Evolutionary conservation across 2,113 vertebrate species (phyloP).

Genomic region (Siniperca chuatsi): DNA sequence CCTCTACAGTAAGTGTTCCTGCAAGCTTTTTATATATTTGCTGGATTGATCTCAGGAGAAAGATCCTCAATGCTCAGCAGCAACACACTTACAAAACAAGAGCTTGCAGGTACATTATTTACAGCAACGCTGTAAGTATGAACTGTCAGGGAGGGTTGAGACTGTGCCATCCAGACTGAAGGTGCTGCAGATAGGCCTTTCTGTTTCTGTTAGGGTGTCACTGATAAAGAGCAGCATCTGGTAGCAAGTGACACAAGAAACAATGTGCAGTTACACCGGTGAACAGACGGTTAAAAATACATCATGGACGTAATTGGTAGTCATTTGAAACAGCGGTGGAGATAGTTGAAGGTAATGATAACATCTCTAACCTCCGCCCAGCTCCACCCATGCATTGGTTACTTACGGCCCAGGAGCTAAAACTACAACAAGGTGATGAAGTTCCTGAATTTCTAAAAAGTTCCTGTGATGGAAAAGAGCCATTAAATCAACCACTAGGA

Average conservation of each 20-base stretch:
- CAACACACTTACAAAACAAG: conserved; percentile 26
- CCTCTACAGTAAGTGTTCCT: background rate
- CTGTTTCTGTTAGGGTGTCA: conserved; percentile 31
- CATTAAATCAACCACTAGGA: background rate
- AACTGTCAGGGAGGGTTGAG: conserved; percentile 14
- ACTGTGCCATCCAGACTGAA: background rate
- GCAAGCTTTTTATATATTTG: conserved; percentile 20
- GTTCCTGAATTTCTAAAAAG: background rate
- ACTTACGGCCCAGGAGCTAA: background rate
- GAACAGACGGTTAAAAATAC: background rate
- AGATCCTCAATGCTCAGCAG: conserved; percentile 10
- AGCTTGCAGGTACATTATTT: conserved; percentile 70
- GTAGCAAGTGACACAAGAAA: conserved; percentile 26
- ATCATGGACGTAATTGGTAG: background rate
- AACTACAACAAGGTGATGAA: background rate
- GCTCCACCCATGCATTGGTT: background rate
- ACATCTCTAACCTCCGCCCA: conserved; percentile 56
- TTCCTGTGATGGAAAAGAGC: background rate
- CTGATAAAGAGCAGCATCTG: conserved; percentile 48
- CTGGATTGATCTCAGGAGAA: conserved; percentile 31
- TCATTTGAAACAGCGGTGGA: conserved; percentile 16
- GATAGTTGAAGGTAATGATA: conserved; percentile 39
- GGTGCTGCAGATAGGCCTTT: conserved; percentile 33
- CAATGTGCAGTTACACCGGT: conserved; percentile 6
- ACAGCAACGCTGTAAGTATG: conserved; percentile 52